phyloP scores from a whole-genome alignment of 2,888 invertebrate species.

The Choristoneura rosaceana region DNA sequence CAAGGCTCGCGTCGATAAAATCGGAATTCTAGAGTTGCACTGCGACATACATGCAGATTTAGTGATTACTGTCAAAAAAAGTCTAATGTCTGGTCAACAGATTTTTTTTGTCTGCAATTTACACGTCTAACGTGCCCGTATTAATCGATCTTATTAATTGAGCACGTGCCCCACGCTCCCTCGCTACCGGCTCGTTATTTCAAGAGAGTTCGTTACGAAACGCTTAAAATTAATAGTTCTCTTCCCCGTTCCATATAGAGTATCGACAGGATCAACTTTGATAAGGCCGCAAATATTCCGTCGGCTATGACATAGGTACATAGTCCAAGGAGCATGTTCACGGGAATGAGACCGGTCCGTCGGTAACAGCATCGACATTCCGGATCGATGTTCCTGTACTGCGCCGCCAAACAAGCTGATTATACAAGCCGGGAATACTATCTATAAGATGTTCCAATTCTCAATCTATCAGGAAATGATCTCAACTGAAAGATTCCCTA shows the following conservation, averaged over 20 bases:
- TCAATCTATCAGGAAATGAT: not conserved
- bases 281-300: conserved; percentile 44
- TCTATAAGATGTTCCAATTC: conserved; percentile 19
- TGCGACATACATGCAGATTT: conserved; percentile 41
- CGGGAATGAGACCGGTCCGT: conserved; percentile 47
- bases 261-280: conserved; percentile 43
- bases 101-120: conserved; percentile 49
- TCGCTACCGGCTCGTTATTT: conserved; percentile 37
- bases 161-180: conserved; percentile 42
- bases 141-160: conserved; percentile 51
- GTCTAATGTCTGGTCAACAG: conserved; percentile 44
- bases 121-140: conserved; percentile 53
- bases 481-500: not conserved
- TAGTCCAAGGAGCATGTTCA: conserved; percentile 43
- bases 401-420: conserved; percentile 45
- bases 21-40: conserved; percentile 18
- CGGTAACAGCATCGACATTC: conserved; percentile 48
- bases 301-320: conserved; percentile 41
- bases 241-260: conserved; percentile 39
- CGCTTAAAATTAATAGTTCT: conserved; percentile 36
- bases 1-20: conserved; percentile 14
- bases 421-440: conserved; percentile 35
- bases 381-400: conserved; percentile 46
- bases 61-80: conserved; percentile 55
- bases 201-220: conserved; percentile 35